Evolutionary conservation across 2,797 vertebrate genomes (phyloP).

Genomic region (Gila robusta): DNA sequence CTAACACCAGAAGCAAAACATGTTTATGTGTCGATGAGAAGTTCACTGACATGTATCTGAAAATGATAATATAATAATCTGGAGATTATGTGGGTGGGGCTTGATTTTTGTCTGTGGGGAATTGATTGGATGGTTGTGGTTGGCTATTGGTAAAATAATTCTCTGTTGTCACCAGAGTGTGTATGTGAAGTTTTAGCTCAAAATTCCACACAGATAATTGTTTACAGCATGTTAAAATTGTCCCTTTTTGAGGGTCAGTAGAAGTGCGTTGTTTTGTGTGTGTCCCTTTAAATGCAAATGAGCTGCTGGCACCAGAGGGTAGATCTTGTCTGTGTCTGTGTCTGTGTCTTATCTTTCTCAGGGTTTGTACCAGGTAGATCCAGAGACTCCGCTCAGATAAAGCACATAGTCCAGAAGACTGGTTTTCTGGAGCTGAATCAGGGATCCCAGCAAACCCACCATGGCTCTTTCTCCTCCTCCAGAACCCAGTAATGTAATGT

Average conservation of each 20-base stretch:
- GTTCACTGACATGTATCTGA: neutral
- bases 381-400: constrained; percentile 59
- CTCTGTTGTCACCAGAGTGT: too few relatives aligned
- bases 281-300: too few relatives aligned
- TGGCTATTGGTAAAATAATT: too few relatives aligned
- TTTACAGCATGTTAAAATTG: too few relatives aligned
- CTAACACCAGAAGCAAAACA: constrained; percentile 14
- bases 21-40: neutral
- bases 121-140: too few relatives aligned
- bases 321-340: neutral
- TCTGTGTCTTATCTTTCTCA: neutral
- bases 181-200: too few relatives aligned
- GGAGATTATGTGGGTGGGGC: too few relatives aligned
- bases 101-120: too few relatives aligned
- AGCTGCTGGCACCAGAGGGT: neutral
- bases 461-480: constrained; percentile 57
- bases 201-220: too few relatives aligned
- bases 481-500: constrained; percentile 15
- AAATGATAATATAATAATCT: too few relatives aligned
- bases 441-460: constrained; percentile 45
- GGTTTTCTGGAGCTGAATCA: constrained; percentile 44
- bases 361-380: constrained; percentile 56
- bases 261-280: too few relatives aligned
- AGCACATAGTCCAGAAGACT: constrained; percentile 43
- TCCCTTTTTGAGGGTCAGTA: too few relatives aligned